Evolutionary conservation across 2,888 invertebrate species (phyloP).

Genomic region (Erebia ligea): DNA sequence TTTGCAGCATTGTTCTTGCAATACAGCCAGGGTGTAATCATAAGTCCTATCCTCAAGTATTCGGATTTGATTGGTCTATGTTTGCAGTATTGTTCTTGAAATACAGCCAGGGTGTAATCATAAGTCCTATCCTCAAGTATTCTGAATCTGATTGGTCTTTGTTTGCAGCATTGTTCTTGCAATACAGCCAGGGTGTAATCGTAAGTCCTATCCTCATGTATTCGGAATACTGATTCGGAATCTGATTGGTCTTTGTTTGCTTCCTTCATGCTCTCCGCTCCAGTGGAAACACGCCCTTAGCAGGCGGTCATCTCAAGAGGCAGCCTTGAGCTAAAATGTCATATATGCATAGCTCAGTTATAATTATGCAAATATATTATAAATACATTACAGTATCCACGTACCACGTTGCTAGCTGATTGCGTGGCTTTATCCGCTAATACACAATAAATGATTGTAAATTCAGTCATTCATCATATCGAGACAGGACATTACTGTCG

Average conservation of each 20-base stretch:
- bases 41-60: no score
- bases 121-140: no score
- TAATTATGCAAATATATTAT: slow-evolving; percentile 8
- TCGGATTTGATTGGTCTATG: no score
- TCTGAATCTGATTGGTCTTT: no score
- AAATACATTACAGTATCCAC: slow-evolving; percentile 14
- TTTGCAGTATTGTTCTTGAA: no score
- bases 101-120: no score
- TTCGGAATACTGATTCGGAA: no score
- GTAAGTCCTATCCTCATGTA: no score
- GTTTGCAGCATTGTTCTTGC: no score
- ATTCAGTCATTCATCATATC: slow-evolving; percentile 6
- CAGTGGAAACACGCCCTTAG: background rate
- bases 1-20: no score
- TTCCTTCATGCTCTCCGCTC: background rate
- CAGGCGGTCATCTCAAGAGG: slow-evolving; percentile 12
- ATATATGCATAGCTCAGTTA: slow-evolving; percentile 20
- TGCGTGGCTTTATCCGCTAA: background rate
- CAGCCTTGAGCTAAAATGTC: slow-evolving; percentile 35
- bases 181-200: no score
- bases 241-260: background rate
- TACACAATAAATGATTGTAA: background rate
- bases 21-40: no score
- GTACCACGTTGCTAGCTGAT: slow-evolving; percentile 9
- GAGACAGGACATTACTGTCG: background rate